A percentile compares a stretch with the other conserved stretches of the same genome.
Conservation (phyloP, 2,888 invertebrate species). For the Nematopogon swammerdamellus region DNA sequence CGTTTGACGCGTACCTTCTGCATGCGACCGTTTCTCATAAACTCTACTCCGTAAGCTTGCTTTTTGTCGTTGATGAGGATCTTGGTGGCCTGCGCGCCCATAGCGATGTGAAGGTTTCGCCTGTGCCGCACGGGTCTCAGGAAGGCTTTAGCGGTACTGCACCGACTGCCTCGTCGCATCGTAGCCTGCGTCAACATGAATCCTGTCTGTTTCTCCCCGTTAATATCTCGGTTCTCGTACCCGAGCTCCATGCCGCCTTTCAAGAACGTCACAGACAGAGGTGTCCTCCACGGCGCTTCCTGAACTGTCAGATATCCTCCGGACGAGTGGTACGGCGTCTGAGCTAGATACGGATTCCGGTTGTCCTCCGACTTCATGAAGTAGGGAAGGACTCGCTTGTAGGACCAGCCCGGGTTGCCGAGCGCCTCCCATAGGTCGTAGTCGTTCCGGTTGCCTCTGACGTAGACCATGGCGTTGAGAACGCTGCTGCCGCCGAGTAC, state of each 20-base stretch:
- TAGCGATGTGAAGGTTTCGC: constrained; percentile 74
- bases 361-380: constrained; percentile 88
- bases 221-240: constrained; percentile 76
- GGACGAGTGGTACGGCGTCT: constrained; percentile 70
- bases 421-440: constrained; percentile 83
- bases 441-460: constrained; percentile 81
- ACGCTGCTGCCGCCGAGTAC: constrained; percentile 86
- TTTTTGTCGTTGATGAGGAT: constrained; percentile 70
- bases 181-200: constrained; percentile 87
- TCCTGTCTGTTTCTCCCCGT: constrained; percentile 79
- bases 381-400: constrained; percentile 76
- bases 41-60: constrained; percentile 74
- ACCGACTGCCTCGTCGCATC: constrained; percentile 77
- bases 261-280: constrained; percentile 76
- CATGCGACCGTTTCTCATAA: constrained; percentile 61
- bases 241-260: constrained; percentile 81
- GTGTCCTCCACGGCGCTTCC: constrained; percentile 81
- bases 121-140: constrained; percentile 76
- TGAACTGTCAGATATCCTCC: constrained; percentile 83
- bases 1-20: constrained; percentile 68
- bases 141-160: constrained; percentile 87
- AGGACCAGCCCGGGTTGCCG: constrained; percentile 87
- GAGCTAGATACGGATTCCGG: constrained; percentile 75
- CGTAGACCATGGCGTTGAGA: constrained; percentile 89
- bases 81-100: constrained; percentile 71